phyloP scores from a whole-genome alignment of 2,888 invertebrate species.

The Heteropelma amictum region DNA sequence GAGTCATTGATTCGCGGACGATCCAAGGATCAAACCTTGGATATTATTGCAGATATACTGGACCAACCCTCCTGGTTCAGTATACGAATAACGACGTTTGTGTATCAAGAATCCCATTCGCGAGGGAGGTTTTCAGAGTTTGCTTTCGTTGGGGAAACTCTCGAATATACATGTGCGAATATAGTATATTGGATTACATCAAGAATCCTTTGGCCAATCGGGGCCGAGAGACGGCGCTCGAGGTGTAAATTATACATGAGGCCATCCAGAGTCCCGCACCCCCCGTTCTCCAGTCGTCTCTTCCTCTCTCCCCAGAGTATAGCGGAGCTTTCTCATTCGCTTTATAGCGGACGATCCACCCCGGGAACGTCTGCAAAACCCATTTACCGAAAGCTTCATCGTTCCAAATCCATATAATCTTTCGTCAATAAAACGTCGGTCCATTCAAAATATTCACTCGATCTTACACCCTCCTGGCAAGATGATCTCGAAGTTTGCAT shows the following conservation, averaged over 20 bases:
- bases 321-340: conserved; percentile 27
- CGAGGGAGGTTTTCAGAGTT: conserved; percentile 47
- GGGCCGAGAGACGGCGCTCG: conserved; percentile 75
- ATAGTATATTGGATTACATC: conserved; percentile 23
- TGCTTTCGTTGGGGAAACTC: conserved; percentile 4
- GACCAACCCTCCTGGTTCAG: too few relatives aligned
- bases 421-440: conserved; percentile 30
- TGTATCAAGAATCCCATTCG: too few relatives aligned
- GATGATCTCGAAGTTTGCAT: conserved; percentile 12
- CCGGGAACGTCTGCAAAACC: conserved; percentile 53
- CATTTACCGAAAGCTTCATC: conserved; percentile 34
- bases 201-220: conserved; percentile 72
- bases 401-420: conserved; percentile 32
- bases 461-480: conserved; percentile 63
- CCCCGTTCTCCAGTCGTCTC: conserved; percentile 35
- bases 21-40: too few relatives aligned
- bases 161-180: neutral
- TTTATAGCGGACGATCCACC: conserved; percentile 48
- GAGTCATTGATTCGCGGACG: too few relatives aligned
- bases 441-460: conserved; percentile 67
- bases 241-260: conserved; percentile 78
- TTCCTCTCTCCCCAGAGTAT: conserved; percentile 50
- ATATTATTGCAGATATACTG: too few relatives aligned
- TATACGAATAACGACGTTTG: too few relatives aligned
- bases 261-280: conserved; percentile 61